These are phyloP conservation scores for Sipha flava DNA, from an alignment of 1,140 invertebrate genomes.

Conservation along the genomic window DNA sequence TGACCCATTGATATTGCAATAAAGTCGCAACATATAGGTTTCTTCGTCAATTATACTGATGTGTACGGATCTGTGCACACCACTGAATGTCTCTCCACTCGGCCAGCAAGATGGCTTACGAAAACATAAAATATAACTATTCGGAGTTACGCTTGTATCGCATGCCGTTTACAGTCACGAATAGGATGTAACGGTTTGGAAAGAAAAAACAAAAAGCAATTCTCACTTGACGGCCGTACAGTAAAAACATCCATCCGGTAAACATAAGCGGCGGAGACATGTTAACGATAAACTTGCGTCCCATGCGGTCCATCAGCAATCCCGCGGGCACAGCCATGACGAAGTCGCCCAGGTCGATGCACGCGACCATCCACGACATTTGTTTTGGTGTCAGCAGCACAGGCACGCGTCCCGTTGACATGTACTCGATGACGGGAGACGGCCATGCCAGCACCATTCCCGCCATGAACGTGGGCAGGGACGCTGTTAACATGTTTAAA, in stretches of 20 bases:
- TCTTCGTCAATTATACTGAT: no score
- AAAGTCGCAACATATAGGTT: no score
- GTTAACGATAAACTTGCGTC: constrained; percentile 33
- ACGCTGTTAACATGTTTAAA: constrained; percentile 25
- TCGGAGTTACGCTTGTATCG: no score
- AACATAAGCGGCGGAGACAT: constrained; percentile 39
- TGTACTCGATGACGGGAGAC: constrained; percentile 50
- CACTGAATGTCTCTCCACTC: no score
- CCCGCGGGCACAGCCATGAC: constrained; percentile 42
- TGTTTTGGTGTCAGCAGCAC: constrained; percentile 50
- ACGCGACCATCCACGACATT: constrained; percentile 55
- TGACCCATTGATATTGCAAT: no score
- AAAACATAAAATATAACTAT: no score
- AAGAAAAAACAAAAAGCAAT: no score
- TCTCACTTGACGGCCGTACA: constrained; percentile 37
- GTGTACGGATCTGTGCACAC: no score
- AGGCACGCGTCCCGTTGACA: constrained; percentile 44
- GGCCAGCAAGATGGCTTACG: no score
- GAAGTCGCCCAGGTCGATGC: constrained; percentile 49
- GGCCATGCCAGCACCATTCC: constrained; percentile 58
- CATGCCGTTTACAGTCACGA: no score
- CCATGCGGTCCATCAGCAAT: constrained; percentile 36
- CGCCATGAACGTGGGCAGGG: constrained; percentile 41
- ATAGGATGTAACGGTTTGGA: no score
- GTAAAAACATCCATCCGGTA: constrained; percentile 42